Percentiles rank a stretch among this genome's conserved stretches.
Conservation (phyloP, 2,797 vertebrate genomes). For the Morus bassanus region DNA sequence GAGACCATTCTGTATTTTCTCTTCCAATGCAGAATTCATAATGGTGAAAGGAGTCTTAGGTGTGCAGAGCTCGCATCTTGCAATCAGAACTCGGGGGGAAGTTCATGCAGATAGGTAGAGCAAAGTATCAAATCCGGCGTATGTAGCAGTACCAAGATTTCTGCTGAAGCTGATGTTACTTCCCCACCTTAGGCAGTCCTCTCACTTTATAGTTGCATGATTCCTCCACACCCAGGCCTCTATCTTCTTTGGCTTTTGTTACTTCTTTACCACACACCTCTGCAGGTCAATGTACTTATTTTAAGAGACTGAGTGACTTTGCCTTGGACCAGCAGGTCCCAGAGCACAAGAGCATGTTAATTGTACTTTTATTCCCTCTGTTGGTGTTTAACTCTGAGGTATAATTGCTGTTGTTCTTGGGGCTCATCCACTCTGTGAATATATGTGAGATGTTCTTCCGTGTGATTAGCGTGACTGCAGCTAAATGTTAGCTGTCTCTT, state of each 20-base stretch:
- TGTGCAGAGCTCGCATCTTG: not conserved
- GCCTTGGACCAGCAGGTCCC: not conserved
- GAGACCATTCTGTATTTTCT: not conserved
- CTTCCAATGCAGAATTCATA: not conserved
- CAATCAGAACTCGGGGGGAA: rapidly evolving
- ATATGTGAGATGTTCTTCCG: not conserved
- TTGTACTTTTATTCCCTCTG: not conserved
- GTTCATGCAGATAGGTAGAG: not conserved
- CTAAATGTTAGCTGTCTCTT: not conserved
- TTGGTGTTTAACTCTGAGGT: not conserved
- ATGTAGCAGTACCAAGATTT: not conserved
- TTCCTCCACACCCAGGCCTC: not conserved
- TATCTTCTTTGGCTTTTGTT: not conserved
- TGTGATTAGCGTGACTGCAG: not conserved
- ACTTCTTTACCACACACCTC: not conserved
- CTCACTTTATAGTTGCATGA: not conserved
- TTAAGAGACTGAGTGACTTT: not conserved
- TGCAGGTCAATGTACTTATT: not conserved
- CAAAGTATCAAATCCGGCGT: not conserved
- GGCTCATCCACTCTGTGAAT: not conserved
- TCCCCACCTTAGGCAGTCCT: not conserved
- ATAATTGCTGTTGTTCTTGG: not conserved
- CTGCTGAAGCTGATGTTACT: not conserved
- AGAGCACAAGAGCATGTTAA: not conserved
- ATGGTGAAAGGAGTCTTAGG: not conserved